Conservation (phyloP, 2,113 vertebrate genomes). For the Phaethon lepturus region DNA sequence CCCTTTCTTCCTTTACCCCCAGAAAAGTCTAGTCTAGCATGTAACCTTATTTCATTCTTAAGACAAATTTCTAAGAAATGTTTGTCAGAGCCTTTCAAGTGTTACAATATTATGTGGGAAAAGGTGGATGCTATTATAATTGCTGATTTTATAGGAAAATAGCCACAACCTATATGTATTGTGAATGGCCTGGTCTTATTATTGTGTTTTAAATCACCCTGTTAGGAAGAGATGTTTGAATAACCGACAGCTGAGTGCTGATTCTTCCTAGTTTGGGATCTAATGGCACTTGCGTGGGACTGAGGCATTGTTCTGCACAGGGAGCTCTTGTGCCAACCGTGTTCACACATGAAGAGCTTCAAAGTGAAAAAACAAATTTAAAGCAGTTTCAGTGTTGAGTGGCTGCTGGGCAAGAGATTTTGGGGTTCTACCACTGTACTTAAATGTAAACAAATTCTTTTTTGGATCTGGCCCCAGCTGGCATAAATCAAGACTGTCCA, state of each 20-base stretch:
- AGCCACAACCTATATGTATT: neutral
- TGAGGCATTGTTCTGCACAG: neutral
- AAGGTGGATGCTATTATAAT: neutral
- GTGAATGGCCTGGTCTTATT: neutral
- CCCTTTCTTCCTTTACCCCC: neutral
- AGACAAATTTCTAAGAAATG: neutral
- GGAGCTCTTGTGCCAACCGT: neutral
- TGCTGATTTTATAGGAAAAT: neutral
- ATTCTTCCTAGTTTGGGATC: neutral
- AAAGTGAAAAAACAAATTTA: neutral
- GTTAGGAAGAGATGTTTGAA: neutral
- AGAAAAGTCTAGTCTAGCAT: neutral
- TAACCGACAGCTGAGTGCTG: neutral
- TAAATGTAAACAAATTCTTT: neutral
- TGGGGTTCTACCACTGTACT: neutral
- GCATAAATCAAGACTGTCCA: neutral
- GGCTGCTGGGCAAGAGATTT: neutral
- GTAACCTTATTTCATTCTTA: neutral
- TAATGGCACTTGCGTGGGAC: neutral
- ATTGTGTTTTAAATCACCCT: neutral
- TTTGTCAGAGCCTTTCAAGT: neutral
- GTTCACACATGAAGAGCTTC: accelerated
- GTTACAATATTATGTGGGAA: neutral
- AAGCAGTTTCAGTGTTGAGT: neutral
- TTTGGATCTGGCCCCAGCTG: neutral